Conservation (phyloP, 2,888 invertebrate genomes). For the Cephus nigrinus region DNA sequence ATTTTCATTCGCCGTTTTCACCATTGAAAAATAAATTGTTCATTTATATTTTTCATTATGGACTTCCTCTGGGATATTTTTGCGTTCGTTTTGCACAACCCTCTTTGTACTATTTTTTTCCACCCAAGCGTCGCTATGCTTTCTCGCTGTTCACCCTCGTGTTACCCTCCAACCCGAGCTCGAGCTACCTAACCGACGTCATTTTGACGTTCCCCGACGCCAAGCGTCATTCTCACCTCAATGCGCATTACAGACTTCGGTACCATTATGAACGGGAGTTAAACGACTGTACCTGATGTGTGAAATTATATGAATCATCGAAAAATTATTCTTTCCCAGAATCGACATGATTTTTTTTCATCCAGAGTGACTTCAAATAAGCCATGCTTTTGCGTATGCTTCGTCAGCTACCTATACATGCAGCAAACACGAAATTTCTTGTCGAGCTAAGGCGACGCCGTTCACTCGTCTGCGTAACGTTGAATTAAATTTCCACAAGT, state of each 20-base stretch:
- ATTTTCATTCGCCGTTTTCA: constrained; percentile 23
- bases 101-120: background rate
- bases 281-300: background rate
- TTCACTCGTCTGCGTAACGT: background rate
- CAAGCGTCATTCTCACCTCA: background rate
- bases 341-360: background rate
- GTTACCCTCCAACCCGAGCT: background rate
- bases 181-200: background rate
- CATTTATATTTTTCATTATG: constrained; percentile 43
- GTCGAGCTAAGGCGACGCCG: background rate
- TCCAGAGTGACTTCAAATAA: background rate
- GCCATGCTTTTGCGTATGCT: background rate
- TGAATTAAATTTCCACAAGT: background rate
- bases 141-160: background rate
- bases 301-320: background rate
- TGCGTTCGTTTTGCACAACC: background rate
- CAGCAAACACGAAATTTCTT: background rate
- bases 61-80: background rate
- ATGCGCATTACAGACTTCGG: background rate
- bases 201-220: background rate
- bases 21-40: constrained; percentile 41
- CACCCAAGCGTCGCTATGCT: background rate
- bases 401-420: background rate
- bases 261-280: background rate
- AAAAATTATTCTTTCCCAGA: background rate